Evolutionary conservation across 1,140 invertebrate species (phyloP).

Genomic region (Drosophila biarmipes): DNA sequence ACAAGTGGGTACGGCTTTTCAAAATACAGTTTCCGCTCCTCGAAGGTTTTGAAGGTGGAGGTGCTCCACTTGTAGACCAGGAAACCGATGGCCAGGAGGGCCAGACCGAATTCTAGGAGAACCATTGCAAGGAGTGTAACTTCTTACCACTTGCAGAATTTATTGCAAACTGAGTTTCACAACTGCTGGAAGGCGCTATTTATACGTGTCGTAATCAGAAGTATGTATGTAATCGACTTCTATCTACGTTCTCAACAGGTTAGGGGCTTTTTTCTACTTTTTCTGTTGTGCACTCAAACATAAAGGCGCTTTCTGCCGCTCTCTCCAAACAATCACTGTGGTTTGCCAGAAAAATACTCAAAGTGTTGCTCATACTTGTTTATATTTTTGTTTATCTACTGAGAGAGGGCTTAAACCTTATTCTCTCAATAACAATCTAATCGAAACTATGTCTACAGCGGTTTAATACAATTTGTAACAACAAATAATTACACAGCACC

Average conservation of each 20-base stretch:
- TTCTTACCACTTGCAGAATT: background rate
- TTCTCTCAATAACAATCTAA: background rate
- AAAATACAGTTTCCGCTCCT: conserved; percentile 65
- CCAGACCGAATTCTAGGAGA: conserved; percentile 30
- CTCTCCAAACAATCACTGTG: conserved; percentile 1
- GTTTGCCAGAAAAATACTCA: background rate
- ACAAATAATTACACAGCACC: background rate
- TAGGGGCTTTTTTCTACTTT: background rate
- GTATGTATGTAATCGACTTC: background rate
- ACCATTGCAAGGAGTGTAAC: conserved; percentile 12
- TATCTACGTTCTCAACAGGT: conserved; percentile 5
- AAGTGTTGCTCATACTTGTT: background rate
- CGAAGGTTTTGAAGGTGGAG: conserved; percentile 70
- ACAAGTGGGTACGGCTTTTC: conserved; percentile 78
- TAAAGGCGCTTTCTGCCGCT: background rate
- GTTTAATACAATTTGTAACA: conserved; percentile 5
- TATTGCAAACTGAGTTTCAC: conserved; percentile 11
- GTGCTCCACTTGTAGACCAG: conserved; percentile 63
- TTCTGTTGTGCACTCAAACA: background rate
- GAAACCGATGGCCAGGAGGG: conserved; percentile 15
- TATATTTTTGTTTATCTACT: background rate
- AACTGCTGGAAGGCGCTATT: background rate
- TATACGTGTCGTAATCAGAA: conserved; percentile 13
- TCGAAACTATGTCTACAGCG: background rate
- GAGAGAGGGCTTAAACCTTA: background rate